Percentiles rank a stretch among this genome's conserved stretches.
Evolutionary conservation across 1,140 invertebrate species (phyloP).

Genomic region (Nebria ingens): DNA sequence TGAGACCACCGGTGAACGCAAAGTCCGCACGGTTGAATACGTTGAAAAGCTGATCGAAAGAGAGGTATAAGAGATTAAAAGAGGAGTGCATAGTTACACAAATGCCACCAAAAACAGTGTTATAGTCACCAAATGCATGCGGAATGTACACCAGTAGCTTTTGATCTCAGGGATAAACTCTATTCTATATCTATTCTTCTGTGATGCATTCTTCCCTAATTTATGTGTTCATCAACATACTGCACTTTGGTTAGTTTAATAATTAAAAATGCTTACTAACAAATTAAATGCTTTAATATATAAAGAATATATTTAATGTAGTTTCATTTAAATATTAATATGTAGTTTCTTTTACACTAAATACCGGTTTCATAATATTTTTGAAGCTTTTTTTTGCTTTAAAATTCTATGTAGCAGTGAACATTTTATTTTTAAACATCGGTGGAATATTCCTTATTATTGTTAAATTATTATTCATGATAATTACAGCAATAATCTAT

Average conservation of each 20-base stretch:
- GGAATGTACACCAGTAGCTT: too few species aligned
- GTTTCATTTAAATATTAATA: too few species aligned
- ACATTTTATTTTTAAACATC: too few species aligned
- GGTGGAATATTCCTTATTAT: too few species aligned
- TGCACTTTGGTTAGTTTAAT: neutral
- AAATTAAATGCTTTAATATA: neutral
- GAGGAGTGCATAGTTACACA: neutral
- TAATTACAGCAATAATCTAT: too few species aligned
- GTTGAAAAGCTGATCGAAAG: slow-evolving; percentile 90
- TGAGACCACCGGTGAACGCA: slow-evolving; percentile 70
- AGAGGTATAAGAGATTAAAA: slow-evolving; percentile 58
- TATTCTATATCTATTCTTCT: neutral
- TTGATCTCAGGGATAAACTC: too few species aligned
- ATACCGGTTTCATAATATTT: too few species aligned
- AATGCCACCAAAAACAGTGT: neutral
- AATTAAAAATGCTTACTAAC: neutral
- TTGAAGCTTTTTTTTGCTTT: too few species aligned
- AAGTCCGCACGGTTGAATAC: slow-evolving; percentile 81
- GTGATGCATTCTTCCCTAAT: neutral
- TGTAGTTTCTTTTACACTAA: too few species aligned
- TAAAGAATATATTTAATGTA: neutral
- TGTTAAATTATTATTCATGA: too few species aligned
- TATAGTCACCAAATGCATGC: neutral
- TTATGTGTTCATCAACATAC: neutral
- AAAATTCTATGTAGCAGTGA: too few species aligned